Base-by-base conservation (phyloP, 2,888 invertebrate genomes). In the Diloba caeruleocephala region DNA sequence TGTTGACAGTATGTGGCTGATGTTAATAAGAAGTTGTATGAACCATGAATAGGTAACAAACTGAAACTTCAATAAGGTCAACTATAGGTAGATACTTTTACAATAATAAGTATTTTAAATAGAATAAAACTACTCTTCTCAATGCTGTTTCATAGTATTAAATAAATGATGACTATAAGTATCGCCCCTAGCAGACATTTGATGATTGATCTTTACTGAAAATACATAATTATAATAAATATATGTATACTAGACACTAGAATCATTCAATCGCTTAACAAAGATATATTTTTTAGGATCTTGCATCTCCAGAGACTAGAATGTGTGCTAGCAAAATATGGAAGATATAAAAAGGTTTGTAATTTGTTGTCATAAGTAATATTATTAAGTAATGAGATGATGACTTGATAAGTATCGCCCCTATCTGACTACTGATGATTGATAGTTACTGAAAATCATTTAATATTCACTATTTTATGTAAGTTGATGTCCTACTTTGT, bases 401-500 rank as follows among this genome's bases (percentile, higher is more conserved):
- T 44, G 43, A 48, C 39, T 33, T n/a, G n/a, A 45, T 26, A 46
- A 60, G 50, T 51, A 64, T 56, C 59, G 59, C 59, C 59, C 59
- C 84, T 81, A 62, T 72, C 83, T 81, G 83, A 83, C 21, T 51
- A 64, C 48, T 82, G 83, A 74, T 82, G 81, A 81, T 79, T 71
- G 82, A 83, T 85, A 55, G 21, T 48, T 59, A 38, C 82, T 83
- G 80, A 82, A 34, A 10, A 36, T 8, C 14, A 12, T 1, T n/a
- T n/a, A n/a, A n/a, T n/a, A n/a, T n/a, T n/a, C n/a, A n/a, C n/a
- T n/a, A n/a, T n/a, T n/a, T n/a, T n/a, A n/a, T n/a, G n/a, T n/a
- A n/a, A n/a, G n/a, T n/a, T n/a, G n/a, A n/a, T n/a, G n/a, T n/a
- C n/a, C n/a, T n/a, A n/a, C n/a, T n/a, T n/a, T n/a, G n/a, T n/a